phyloP scores from a whole-genome alignment of 2,113 vertebrate genomes.

The Rhipidura dahli region DNA sequence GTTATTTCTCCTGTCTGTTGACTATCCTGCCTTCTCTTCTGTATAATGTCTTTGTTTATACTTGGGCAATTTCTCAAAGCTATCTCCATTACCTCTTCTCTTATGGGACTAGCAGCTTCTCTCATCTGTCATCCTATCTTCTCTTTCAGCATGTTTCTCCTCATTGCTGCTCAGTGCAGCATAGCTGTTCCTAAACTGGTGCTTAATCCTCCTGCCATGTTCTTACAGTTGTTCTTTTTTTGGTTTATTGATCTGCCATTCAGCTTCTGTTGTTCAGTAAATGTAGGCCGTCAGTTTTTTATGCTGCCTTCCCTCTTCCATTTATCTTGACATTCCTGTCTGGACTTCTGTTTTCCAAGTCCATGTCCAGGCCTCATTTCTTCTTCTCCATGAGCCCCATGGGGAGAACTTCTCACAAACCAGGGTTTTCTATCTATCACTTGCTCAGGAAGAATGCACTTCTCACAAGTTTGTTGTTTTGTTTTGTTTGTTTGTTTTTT shows the following conservation, averaged over 20 bases:
- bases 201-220: constrained; percentile 37
- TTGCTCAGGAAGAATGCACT: not conserved
- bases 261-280: not conserved
- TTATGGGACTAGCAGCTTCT: not conserved
- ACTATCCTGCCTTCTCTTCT: not conserved
- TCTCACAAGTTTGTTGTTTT: not conserved
- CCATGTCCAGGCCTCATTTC: not conserved
- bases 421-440: not conserved
- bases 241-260: constrained; percentile 19
- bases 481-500: fast-evolving
- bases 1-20: not conserved
- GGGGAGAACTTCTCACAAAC: not conserved
- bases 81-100: not conserved
- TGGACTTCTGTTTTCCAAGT: not conserved
- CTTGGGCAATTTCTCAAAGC: not conserved
- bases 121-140: not conserved
- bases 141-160: not conserved
- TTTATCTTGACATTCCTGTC: not conserved
- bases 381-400: not conserved
- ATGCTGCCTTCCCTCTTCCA: not conserved
- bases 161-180: not conserved
- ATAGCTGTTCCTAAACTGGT: not conserved
- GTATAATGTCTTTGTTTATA: constrained; percentile 13
- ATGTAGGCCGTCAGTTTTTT: not conserved
- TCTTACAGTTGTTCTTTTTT: not conserved